phyloP scores from a whole-genome alignment of 2,888 invertebrate genomes.

The Cosmia trapezina region DNA sequence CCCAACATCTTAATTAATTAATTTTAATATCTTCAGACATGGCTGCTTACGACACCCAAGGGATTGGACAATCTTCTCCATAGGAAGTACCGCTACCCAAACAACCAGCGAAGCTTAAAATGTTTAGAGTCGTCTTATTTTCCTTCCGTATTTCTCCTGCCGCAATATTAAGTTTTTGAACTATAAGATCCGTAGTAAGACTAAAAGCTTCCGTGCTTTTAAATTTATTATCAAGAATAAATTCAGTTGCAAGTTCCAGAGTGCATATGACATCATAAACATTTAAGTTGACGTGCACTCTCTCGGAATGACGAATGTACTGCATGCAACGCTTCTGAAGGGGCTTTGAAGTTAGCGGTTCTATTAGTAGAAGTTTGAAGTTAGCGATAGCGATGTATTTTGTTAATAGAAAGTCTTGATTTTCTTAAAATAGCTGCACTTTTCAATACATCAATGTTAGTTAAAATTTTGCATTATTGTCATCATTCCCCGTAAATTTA shows the following conservation, averaged over 20 bases:
- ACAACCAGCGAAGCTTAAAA: slow-evolving; percentile 20
- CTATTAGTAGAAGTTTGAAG: neutral
- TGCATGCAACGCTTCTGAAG: slow-evolving; percentile 2
- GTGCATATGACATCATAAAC: slow-evolving; percentile 56
- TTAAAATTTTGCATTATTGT: neutral
- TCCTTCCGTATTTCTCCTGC: slow-evolving; percentile 9
- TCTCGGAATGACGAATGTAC: slow-evolving; percentile 38
- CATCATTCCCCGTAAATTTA: neutral
- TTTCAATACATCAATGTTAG: neutral
- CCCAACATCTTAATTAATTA: slow-evolving; percentile 45
- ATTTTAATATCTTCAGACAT: slow-evolving; percentile 41
- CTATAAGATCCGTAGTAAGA: neutral
- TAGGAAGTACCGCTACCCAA: neutral
- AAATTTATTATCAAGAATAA: slow-evolving; percentile 50
- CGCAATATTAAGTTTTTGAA: slow-evolving; percentile 1
- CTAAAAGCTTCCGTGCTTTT: slow-evolving; percentile 35
- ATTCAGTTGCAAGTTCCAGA: slow-evolving; percentile 36
- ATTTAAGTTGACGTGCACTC: slow-evolving; percentile 54
- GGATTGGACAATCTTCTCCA: slow-evolving; percentile 40
- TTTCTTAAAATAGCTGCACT: neutral
- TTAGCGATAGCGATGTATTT: neutral
- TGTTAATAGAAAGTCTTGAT: neutral
- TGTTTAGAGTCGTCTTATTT: slow-evolving; percentile 33
- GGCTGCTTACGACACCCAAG: slow-evolving; percentile 27
- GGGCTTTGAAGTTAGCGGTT: neutral